Evolutionary conservation across 2,113 vertebrate genomes (phyloP).

Genomic region (Rousettus leschenaultii): DNA sequence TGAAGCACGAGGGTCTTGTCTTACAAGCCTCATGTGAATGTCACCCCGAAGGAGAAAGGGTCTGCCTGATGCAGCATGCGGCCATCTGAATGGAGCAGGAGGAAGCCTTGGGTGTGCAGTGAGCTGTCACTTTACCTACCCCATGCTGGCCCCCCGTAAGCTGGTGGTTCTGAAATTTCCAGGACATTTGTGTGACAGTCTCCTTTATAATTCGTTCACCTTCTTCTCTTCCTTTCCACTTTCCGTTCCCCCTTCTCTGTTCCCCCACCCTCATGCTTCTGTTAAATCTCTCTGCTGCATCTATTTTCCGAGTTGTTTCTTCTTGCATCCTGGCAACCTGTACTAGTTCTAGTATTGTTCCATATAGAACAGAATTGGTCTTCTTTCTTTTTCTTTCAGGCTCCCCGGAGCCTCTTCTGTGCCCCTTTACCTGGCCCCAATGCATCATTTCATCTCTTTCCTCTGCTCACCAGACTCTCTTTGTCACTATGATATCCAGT

Average conservation of each 20-base stretch:
- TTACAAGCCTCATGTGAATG: conserved; percentile 23
- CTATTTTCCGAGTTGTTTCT: not conserved
- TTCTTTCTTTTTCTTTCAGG: not conserved
- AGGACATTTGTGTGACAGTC: not conserved
- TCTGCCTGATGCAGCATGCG: not conserved
- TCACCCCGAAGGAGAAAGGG: not conserved
- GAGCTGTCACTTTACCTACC: not conserved
- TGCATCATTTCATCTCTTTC: not conserved
- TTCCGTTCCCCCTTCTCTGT: not conserved
- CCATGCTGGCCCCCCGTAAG: not conserved
- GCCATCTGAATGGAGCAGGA: not conserved
- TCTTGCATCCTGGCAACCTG: not conserved
- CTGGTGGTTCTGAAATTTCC: not conserved
- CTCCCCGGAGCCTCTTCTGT: not conserved
- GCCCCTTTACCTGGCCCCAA: not conserved
- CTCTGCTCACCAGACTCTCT: not conserved
- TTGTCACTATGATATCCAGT: not conserved
- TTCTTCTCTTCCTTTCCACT: not conserved
- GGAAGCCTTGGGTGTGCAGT: not conserved
- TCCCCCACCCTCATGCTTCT: not conserved
- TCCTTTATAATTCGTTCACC: not conserved
- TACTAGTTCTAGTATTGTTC: not conserved
- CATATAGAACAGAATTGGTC: not conserved
- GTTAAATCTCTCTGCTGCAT: not conserved
- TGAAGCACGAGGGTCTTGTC: conserved; percentile 26